phyloP scores from a whole-genome alignment of 2,888 invertebrate species.

The Aplocera efformata region DNA sequence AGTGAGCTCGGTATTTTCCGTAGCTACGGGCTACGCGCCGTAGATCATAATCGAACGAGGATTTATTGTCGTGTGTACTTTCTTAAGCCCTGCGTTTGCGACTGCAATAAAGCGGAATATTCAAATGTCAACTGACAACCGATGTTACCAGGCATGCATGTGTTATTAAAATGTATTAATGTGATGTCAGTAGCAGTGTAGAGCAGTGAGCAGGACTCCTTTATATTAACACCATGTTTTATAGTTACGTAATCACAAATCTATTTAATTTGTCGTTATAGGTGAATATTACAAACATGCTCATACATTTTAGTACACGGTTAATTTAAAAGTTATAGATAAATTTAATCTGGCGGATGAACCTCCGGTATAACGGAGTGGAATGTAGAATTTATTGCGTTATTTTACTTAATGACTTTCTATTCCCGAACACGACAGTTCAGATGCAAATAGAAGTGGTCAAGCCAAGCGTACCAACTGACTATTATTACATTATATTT shows the following conservation, averaged over 20 bases:
- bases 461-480: not conserved
- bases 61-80: slow-evolving; percentile 74
- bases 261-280: no score
- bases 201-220: no score
- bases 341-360: slow-evolving; percentile 52
- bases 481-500: not conserved
- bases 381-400: slow-evolving; percentile 66
- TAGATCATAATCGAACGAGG: slow-evolving; percentile 78
- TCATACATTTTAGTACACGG: slow-evolving; percentile 24
- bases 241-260: no score
- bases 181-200: no score
- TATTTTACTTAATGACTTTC: slow-evolving; percentile 63
- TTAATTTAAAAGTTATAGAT: slow-evolving; percentile 42
- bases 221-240: no score
- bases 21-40: slow-evolving; percentile 76
- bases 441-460: slow-evolving; percentile 28
- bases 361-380: slow-evolving; percentile 54
- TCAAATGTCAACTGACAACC: slow-evolving; percentile 62
- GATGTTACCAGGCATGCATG: slow-evolving; percentile 39
- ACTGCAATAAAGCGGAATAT: slow-evolving; percentile 45
- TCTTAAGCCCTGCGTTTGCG: slow-evolving; percentile 48
- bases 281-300: not conserved
- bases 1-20: slow-evolving; percentile 24
- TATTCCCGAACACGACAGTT: slow-evolving; percentile 52
- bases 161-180: no score